phyloP scores from a whole-genome alignment of 2,797 vertebrate genomes.

The Simalia tracyae region DNA sequence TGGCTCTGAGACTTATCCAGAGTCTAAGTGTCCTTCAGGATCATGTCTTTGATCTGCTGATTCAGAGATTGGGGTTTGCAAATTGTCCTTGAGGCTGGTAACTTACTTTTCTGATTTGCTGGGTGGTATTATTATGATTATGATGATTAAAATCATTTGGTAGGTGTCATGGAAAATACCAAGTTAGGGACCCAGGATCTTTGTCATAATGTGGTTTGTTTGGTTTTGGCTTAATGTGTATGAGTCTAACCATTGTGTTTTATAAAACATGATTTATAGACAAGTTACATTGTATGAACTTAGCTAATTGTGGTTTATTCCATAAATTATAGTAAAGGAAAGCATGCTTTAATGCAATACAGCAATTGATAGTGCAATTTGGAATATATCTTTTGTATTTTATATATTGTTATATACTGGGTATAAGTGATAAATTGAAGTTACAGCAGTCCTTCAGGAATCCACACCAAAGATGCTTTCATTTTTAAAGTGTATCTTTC shows the following conservation, averaged over 20 bases:
- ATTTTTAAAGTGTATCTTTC: constrained; percentile 70
- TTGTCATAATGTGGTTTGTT: not conserved
- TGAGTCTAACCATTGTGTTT: not conserved
- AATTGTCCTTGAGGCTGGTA: not conserved
- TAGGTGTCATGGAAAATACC: not conserved
- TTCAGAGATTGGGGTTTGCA: not conserved
- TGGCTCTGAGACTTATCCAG: not conserved
- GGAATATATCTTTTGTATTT: not conserved
- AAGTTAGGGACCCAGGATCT: not conserved
- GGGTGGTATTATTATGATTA: not conserved
- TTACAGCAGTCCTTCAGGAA: constrained; percentile 54
- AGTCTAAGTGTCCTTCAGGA: not conserved
- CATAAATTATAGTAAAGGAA: not conserved
- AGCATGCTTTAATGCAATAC: not conserved
- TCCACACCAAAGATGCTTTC: constrained; percentile 65
- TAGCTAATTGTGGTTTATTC: not conserved
- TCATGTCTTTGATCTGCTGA: not conserved
- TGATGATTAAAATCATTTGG: not conserved
- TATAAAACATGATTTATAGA: not conserved
- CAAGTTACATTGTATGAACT: not conserved
- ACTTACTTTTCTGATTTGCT: not conserved
- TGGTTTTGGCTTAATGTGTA: not conserved
- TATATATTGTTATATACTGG: not conserved
- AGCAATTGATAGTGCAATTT: not conserved
- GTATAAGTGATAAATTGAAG: constrained; percentile 34